Evolutionary conservation across 2,888 invertebrate genomes (phyloP).

Genomic region (Parelbella ahira): DNA sequence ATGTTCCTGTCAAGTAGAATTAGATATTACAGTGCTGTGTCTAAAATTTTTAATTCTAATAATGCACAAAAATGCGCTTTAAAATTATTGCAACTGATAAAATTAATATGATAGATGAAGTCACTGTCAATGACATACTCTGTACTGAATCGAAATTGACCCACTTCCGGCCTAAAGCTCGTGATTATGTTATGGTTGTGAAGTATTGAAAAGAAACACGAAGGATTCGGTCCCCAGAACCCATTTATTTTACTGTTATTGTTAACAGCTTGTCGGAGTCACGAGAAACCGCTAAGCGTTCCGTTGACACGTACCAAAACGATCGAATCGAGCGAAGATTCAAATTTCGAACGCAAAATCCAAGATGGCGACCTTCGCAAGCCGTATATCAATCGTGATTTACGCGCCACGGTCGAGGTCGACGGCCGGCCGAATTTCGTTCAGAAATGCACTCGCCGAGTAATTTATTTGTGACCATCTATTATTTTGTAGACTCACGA

Average conservation of each 20-base stretch:
- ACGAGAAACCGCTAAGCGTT: constrained; percentile 35
- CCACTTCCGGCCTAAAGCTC: constrained; percentile 17
- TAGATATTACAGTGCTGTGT: no score
- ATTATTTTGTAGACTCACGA: constrained; percentile 80
- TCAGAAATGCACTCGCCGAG: constrained; percentile 76
- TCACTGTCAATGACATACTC: constrained; percentile 6
- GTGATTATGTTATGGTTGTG: constrained; percentile 19
- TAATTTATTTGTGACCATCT: constrained; percentile 81
- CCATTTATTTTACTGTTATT: constrained; percentile 37
- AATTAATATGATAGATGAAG: no score
- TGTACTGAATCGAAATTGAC: constrained; percentile 6
- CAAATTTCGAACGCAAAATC: constrained; percentile 72
- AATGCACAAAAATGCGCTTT: no score
- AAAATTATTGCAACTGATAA: no score
- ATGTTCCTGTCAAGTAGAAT: no score
- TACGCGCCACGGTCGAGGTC: constrained; percentile 76
- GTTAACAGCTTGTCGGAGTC: constrained; percentile 34
- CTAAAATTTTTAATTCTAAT: no score
- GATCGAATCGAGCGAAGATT: constrained; percentile 65
- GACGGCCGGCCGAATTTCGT: constrained; percentile 77
- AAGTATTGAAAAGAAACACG: constrained; percentile 23
- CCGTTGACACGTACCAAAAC: constrained; percentile 50
- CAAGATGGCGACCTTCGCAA: constrained; percentile 78
- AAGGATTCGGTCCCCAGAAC: constrained; percentile 26
- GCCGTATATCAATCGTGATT: constrained; percentile 76